A percentile compares a stretch with the other conserved stretches of the same genome.
Conservation (phyloP, 2,113 vertebrate species). For the Kryptolebias marmoratus region DNA sequence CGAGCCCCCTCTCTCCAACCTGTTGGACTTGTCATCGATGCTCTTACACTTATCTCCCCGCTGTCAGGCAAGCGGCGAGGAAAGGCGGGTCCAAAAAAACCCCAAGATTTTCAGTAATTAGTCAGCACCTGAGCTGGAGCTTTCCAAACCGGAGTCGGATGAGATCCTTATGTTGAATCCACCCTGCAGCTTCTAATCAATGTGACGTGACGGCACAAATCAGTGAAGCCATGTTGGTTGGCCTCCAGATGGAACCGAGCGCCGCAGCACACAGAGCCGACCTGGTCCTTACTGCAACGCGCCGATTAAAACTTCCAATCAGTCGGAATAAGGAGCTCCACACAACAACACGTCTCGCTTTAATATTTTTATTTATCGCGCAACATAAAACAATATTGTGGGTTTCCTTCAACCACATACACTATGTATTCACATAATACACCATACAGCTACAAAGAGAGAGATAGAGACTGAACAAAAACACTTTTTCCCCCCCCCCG, state of each 20-base stretch:
- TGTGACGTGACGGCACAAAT: background rate
- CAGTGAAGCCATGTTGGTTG: background rate
- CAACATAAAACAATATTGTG: slow-evolving; percentile 89
- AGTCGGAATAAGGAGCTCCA: slow-evolving; percentile 6
- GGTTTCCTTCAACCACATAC: slow-evolving; percentile 80
- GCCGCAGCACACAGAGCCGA: background rate
- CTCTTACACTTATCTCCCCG: background rate
- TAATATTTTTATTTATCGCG: slow-evolving; percentile 82
- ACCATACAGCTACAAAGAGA: slow-evolving; percentile 88
- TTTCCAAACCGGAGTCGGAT: background rate
- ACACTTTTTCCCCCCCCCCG: slow-evolving; percentile 58
- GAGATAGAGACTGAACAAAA: slow-evolving; percentile 84
- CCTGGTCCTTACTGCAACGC: background rate
- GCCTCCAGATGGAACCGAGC: background rate
- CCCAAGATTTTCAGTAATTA: background rate
- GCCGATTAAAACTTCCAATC: background rate
- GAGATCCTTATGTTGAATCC: background rate
- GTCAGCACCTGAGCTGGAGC: background rate
- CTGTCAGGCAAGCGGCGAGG: background rate
- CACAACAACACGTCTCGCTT: slow-evolving; percentile 74
- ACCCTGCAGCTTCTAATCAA: background rate
- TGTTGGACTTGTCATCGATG: no score
- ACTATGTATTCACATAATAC: slow-evolving; percentile 89
- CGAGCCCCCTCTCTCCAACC: background rate
- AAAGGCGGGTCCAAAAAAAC: background rate